These are phyloP conservation scores for Pangasius macronema DNA, from an alignment of 2,797 vertebrate genomes.

Conservation along the genomic window DNA sequence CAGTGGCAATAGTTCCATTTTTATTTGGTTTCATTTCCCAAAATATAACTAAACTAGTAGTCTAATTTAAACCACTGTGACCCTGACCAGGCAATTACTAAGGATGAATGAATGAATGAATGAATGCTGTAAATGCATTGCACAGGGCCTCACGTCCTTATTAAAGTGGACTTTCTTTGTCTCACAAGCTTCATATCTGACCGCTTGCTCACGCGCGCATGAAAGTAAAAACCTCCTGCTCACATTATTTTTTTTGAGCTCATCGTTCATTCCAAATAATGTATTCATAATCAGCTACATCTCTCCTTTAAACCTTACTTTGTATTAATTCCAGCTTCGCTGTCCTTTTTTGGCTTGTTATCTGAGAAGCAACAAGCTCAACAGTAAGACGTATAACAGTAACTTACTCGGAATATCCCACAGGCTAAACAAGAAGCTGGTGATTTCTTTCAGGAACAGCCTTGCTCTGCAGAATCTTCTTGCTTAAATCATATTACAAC, in stretches of 20 bases:
- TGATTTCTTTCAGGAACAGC: conserved; percentile 33
- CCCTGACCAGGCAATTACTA: not conserved
- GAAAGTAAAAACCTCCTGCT: not conserved
- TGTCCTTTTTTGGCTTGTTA: not conserved
- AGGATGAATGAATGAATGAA: not conserved
- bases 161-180: not conserved
- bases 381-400: conserved; percentile 18
- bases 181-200: not conserved
- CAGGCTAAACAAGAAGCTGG: conserved; percentile 28
- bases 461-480: conserved; percentile 29
- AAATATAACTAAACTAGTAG: not conserved
- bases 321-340: not conserved
- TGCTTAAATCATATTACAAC: conserved; percentile 46
- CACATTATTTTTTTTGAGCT: not conserved
- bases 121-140: not conserved
- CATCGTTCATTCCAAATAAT: not conserved
- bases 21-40: not conserved
- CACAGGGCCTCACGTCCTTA: not conserved
- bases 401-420: conserved; percentile 14
- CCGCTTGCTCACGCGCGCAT: not conserved
- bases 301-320: not conserved
- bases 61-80: not conserved
- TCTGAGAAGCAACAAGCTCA: conserved; percentile 3
- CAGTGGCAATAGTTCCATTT: not conserved
- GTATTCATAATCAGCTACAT: not conserved